These are phyloP conservation scores for Dipodomys ordii DNA, from an alignment of 2,113 vertebrate species.

Conservation along the genomic window DNA sequence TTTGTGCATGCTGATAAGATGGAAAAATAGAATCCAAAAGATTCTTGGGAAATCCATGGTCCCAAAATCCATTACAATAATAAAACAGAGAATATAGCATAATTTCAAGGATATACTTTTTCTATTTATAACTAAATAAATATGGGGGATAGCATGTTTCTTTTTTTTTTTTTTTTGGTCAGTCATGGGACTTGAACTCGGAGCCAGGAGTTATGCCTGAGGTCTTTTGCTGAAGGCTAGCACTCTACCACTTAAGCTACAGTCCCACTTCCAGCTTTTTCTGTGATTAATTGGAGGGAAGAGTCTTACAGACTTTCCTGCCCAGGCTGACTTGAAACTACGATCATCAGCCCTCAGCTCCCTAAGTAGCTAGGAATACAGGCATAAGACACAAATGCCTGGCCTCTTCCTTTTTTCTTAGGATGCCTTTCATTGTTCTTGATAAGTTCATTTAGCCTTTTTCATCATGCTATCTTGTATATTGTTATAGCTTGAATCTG, in stretches of 20 bases:
- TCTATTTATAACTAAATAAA: background rate
- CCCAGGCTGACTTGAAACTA: too few species aligned
- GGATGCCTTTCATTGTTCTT: background rate
- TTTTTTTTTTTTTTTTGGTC: background rate
- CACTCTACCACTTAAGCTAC: too few species aligned
- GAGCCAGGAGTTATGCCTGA: too few species aligned
- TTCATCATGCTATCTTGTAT: background rate
- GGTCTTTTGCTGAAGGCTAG: too few species aligned
- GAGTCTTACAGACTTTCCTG: too few species aligned
- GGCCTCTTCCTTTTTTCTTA: background rate
- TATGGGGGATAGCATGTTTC: constrained; percentile 21
- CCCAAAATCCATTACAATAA: constrained; percentile 34
- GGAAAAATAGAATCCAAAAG: constrained; percentile 17
- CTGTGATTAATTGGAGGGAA: too few species aligned
- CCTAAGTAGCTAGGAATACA: too few species aligned
- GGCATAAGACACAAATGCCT: too few species aligned
- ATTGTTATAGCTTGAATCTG: background rate
- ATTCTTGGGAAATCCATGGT: background rate
- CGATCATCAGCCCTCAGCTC: too few species aligned
- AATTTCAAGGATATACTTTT: background rate
- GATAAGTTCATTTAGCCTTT: constrained; percentile 3
- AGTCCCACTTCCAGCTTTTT: too few species aligned
- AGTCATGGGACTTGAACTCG: too few species aligned
- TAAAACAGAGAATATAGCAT: constrained; percentile 5
- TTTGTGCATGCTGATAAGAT: background rate